These are phyloP conservation scores for Candoia aspera DNA, from an alignment of 2,113 vertebrate genomes.

Conservation along the genomic window DNA sequence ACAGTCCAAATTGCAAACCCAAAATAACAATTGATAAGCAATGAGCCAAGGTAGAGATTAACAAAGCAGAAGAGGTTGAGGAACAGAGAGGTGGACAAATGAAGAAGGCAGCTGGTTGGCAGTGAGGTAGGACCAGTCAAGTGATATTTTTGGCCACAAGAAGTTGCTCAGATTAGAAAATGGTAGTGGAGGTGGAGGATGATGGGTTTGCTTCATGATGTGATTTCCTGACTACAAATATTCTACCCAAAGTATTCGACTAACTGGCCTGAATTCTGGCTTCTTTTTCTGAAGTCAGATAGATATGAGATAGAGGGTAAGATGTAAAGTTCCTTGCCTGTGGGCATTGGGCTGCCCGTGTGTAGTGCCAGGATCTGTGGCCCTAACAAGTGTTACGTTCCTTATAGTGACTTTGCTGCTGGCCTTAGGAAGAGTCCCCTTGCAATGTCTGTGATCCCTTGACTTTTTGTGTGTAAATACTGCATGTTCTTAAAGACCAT, in stretches of 20 bases:
- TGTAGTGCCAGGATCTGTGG: background rate
- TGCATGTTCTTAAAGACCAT: background rate
- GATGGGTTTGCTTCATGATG: background rate
- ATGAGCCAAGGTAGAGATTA: background rate
- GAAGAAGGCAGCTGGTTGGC: background rate
- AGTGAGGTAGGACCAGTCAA: background rate
- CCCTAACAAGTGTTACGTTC: background rate
- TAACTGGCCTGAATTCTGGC: too few relatives aligned
- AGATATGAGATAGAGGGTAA: background rate
- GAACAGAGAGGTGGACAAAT: background rate
- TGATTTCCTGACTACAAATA: background rate
- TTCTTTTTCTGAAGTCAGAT: background rate
- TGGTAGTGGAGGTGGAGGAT: background rate
- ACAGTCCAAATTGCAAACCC: background rate
- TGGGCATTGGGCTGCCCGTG: background rate
- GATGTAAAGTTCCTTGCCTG: background rate
- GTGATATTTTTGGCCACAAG: background rate
- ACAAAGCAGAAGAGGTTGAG: background rate
- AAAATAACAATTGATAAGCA: background rate
- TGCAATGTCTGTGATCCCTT: background rate
- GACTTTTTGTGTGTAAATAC: background rate
- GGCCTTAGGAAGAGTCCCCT: background rate
- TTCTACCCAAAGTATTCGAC: background rate
- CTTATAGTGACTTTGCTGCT: background rate
- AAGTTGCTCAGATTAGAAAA: background rate